Base-by-base conservation (phyloP, 2,888 invertebrate genomes). In the Andrena praecox region DNA sequence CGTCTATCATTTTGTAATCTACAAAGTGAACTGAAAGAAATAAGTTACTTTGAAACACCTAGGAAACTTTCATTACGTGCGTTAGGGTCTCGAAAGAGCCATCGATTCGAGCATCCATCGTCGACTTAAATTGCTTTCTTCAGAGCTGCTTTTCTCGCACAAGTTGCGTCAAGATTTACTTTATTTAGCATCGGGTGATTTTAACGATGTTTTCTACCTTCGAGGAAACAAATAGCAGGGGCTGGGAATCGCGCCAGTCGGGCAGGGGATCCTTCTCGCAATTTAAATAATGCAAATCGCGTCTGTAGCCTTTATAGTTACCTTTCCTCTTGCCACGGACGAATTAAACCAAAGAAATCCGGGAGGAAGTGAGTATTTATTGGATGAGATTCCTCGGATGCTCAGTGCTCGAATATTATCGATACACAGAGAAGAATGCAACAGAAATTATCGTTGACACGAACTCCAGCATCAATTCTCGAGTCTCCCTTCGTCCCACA, bases 251-350 rank as follows among this genome's bases (percentile, higher is more conserved):
- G 56, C 68, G 48, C 48, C 75, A 48, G 68, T 73, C 42, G 66
- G n/a, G 24, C 77, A 31, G 73, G 56, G 24, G 24, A 69, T 66
- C 50, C 64, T 6, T 63, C 56, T 67, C 56, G 62, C 71, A 7
- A 77, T 80, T 80, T 80, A 71, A 77, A 80, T 80, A 80, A 80
- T 80, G 77, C 77, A 80, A 80, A 80, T 80, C 42, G 48, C 71
- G 67, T 16, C 48, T 20, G 1, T 27, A 60, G 52, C 27, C 42
- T 27, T 29, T n/a, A 24, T 12, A 66, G 16, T 64, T 35, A n/a
- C 6, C 52, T 52, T 52, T 52, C 35, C 42, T 12, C 24, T 29
- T 31, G 33, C 42, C 4, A 10, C 24, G 6, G 35, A 4, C n/a
- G 29, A 35, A 33, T 73, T 67, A 42, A 35, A 54, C 33, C 33